Evolutionary conservation across 1,140 invertebrate genomes (phyloP).

Genomic region (Neodiprion lecontei): DNA sequence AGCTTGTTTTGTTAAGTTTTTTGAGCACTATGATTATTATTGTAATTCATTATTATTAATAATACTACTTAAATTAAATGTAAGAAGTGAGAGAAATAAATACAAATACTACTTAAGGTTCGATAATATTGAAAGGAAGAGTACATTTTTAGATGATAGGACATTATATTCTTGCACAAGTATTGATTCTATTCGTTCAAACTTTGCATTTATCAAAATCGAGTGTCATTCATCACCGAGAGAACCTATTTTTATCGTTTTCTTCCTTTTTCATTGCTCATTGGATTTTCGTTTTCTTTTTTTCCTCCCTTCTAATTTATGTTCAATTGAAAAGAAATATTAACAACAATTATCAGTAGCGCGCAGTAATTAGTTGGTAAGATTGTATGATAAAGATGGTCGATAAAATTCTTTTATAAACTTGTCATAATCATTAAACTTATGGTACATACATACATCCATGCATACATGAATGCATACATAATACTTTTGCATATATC

Average conservation of each 20-base stretch:
- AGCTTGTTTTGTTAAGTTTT: constrained; percentile 49
- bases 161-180: not conserved
- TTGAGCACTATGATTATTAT: constrained; percentile 33
- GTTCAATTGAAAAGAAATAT: not conserved
- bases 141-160: too few species aligned
- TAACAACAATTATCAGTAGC: too few species aligned
- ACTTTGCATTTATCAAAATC: constrained; percentile 11
- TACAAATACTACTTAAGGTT: not conserved
- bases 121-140: not conserved
- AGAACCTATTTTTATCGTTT: too few species aligned
- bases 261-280: not conserved
- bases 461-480: too few species aligned
- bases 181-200: constrained; percentile 1
- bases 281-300: not conserved
- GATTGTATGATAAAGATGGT: too few species aligned
- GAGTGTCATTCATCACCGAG: not conserved
- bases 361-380: too few species aligned
- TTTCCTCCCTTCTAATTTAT: not conserved
- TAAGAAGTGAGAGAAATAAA: not conserved
- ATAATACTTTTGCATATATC: too few species aligned
- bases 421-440: too few species aligned
- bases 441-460: too few species aligned
- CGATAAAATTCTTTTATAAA: too few species aligned
- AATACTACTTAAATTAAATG: constrained; percentile 11
- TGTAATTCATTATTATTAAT: constrained; percentile 16